Percentiles rank a stretch among this genome's conserved stretches.
Evolutionary conservation across 2,888 invertebrate species (phyloP).

Genomic region (Bellardia pandia): DNA sequence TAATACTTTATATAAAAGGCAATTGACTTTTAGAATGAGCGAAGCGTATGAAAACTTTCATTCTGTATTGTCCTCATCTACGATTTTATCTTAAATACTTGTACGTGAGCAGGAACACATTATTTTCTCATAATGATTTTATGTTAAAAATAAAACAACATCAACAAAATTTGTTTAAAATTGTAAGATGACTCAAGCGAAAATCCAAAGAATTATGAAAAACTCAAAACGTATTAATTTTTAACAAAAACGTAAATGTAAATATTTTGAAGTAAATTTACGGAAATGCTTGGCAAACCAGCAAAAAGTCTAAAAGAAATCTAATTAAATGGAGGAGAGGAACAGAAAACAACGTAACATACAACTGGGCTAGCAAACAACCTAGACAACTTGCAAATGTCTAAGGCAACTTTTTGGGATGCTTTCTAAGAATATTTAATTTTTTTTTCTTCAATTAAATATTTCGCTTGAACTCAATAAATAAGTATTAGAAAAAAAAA

Average conservation of each 20-base stretch:
- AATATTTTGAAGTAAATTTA: constrained; percentile 67
- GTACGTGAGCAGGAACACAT: constrained; percentile 46
- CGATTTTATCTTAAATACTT: not conserved
- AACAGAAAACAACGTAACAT: constrained; percentile 2
- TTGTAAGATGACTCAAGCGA: constrained; percentile 50
- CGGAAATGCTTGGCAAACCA: constrained; percentile 59
- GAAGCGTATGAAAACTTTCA: constrained; percentile 8
- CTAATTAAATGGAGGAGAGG: constrained; percentile 30
- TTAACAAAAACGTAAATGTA: constrained; percentile 57
- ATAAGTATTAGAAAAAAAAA: not conserved
- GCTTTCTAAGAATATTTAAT: constrained; percentile 1
- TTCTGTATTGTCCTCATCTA: not conserved
- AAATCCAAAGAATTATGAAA: constrained; percentile 46
- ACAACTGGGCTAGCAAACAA: constrained; percentile 58
- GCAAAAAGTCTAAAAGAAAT: constrained; percentile 1
- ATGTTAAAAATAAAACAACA: constrained; percentile 5
- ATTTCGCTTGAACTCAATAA: constrained; percentile 52
- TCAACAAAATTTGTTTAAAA: constrained; percentile 3
- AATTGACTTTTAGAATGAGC: too few relatives aligned
- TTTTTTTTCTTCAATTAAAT: constrained; percentile 28
- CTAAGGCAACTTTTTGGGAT: constrained; percentile 44
- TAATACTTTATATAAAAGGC: too few relatives aligned
- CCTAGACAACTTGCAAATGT: constrained; percentile 60
- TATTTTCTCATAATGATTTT: constrained; percentile 58
- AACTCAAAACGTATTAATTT: constrained; percentile 55